Base-by-base conservation (phyloP, 2,113 vertebrate genomes). In the Festucalex cinctus region DNA sequence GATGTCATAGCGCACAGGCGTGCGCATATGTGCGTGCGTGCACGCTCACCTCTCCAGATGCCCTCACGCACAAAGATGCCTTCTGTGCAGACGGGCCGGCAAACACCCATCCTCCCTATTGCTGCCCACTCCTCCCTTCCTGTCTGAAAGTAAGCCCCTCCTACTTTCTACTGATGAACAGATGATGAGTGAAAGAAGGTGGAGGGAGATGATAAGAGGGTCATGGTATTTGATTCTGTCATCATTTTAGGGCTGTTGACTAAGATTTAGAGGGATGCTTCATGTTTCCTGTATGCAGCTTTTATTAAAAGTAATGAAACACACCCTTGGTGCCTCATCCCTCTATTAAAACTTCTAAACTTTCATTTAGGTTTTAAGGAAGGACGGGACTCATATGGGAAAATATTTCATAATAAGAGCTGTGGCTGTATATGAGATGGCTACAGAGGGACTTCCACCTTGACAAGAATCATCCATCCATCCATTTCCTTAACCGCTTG, bases 41-140 rank as follows among this genome's bases (percentile, higher is more conserved):
- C 51, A n/a, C 56, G 77, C 59, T 69, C 19, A 51, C 81, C 75
- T 73, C 74, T 81, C 64, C 79, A 81, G 59, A 85, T 74, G 79
- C 79, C 63, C 81, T 71, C 66, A 64, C 48, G 71, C 74, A 89
- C 86, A 88, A 88, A 88, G 88, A 84, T 75, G 74, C 78, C 71
- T 65, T 83, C 80, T 88, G 76, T 86, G 76, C 54, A 58, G 68
- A 17, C 41, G 62, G 56, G 61, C 48, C 54, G 53, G 66, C 71
- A 75, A 83, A 77, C 83, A 79, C 39, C 35, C 81, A 82, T 85
- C 77, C 71, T 77, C 63, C 73, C 77, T 67, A 66, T 66, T 72
- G 72, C 69, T 75, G 71, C 49, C 51, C 43, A 14, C 74, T 79
- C 69, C 79, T 80, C 73, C 74, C 76, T 78, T 80, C 70, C 78